Evolutionary conservation across 2,888 invertebrate genomes (phyloP).

Genomic region (Synanthedon formicaeformis): DNA sequence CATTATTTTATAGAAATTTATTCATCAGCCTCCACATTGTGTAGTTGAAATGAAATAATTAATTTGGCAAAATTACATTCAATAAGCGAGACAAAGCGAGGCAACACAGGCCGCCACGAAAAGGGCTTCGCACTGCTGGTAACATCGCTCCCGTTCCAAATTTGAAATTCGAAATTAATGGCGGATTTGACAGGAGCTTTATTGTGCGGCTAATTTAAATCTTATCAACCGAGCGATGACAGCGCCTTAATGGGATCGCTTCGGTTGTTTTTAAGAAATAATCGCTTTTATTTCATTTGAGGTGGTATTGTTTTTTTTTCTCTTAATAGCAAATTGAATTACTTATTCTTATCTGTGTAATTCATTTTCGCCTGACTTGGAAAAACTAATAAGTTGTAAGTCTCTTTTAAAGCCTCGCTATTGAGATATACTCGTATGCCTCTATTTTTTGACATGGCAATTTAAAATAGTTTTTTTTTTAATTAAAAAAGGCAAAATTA

Average conservation of each 20-base stretch:
- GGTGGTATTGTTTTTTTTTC: neutral
- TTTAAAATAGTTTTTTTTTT: too few relatives aligned
- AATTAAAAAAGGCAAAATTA: too few relatives aligned
- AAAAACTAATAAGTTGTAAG: too few relatives aligned
- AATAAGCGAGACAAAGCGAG: slow-evolving; percentile 10
- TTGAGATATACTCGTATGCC: too few relatives aligned
- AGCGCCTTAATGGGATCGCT: slow-evolving; percentile 64
- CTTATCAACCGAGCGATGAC: slow-evolving; percentile 67
- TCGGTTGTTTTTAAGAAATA: slow-evolving; percentile 52
- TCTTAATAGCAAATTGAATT: neutral
- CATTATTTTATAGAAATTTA: too few relatives aligned
- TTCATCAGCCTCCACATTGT: too few relatives aligned
- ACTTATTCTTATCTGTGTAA: too few relatives aligned
- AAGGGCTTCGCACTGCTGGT: slow-evolving; percentile 12
- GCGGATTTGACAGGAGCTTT: slow-evolving; percentile 69
- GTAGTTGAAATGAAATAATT: slow-evolving; percentile 13
- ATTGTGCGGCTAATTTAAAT: slow-evolving; percentile 69
- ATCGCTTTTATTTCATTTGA: slow-evolving; percentile 37
- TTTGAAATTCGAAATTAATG: slow-evolving; percentile 58
- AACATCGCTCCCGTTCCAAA: slow-evolving; percentile 61
- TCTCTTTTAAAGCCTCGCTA: too few relatives aligned
- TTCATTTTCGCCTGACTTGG: too few relatives aligned
- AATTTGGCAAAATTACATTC: slow-evolving; percentile 34
- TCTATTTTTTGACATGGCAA: too few relatives aligned
- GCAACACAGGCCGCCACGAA: slow-evolving; percentile 3